These are phyloP conservation scores for Caenorhabditis panamensis DNA, from an alignment of 2,888 invertebrate genomes.

Conservation along the genomic window DNA sequence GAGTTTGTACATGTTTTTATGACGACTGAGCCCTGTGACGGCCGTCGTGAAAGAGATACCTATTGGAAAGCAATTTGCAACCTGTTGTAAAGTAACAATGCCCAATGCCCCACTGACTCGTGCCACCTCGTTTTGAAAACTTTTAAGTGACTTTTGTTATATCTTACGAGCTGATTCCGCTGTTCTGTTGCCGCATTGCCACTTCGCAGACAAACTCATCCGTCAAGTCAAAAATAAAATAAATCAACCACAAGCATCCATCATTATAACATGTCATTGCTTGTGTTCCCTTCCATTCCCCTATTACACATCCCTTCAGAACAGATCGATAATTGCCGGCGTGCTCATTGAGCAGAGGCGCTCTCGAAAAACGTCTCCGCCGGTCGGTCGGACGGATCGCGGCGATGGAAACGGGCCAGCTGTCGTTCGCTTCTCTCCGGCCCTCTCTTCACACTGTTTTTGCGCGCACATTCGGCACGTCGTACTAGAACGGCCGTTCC, in stretches of 20 bases:
- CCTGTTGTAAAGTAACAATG: slow-evolving; percentile 45
- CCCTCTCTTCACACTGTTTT: slow-evolving; percentile 48
- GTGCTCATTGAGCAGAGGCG: slow-evolving; percentile 39
- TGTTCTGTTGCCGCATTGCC: too few relatives aligned
- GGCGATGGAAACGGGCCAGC: slow-evolving; percentile 32
- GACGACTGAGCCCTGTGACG: slow-evolving; percentile 16
- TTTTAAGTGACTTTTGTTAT: slow-evolving; percentile 4
- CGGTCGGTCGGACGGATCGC: slow-evolving; percentile 44
- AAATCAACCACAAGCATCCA: slow-evolving; percentile 49
- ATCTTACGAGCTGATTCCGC: neutral
- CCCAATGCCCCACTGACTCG: neutral
- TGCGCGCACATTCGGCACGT: slow-evolving; percentile 48
- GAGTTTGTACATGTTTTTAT: slow-evolving; percentile 39
- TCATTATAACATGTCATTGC: slow-evolving; percentile 57
- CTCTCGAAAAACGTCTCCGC: slow-evolving; percentile 59
- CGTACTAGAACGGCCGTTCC: slow-evolving; percentile 56
- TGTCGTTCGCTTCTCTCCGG: slow-evolving; percentile 39
- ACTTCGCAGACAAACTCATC: slow-evolving; percentile 4
- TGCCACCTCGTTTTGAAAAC: slow-evolving; percentile 10
- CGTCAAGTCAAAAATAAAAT: slow-evolving; percentile 46
- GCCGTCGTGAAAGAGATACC: slow-evolving; percentile 26
- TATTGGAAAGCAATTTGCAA: slow-evolving; percentile 35
- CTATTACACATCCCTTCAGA: slow-evolving; percentile 37
- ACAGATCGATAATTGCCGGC: slow-evolving; percentile 56
- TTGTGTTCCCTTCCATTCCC: slow-evolving; percentile 38